Evolutionary conservation across 2,113 vertebrate species (phyloP), one percentile per base, ranked within the genome.

Genomic region (Pantherophis guttatus): DNA sequence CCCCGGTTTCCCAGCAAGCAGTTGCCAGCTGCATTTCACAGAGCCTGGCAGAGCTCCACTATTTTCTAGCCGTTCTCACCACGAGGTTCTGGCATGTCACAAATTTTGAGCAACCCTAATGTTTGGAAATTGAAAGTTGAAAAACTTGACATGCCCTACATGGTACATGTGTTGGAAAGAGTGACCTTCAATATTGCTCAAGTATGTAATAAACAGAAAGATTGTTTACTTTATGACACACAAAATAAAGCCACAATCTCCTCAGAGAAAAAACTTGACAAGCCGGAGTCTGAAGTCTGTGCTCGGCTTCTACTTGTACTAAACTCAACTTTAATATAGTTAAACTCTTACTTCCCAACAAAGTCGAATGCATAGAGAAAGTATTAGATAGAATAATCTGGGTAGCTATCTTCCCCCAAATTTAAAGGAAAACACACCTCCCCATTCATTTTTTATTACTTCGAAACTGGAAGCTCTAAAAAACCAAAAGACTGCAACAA

Each of bases 401-500:
- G 33, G 17, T 81, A 44, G 33, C 17, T 19, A 21, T 21, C 23
- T 23, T 9, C 11, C 29, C 65, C 50, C 19, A 50, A 12, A 85
- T 13, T 26, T 50, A 86, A 86, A 17, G 54, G 15, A 88, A 53
- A 88, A 50, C 50, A 29, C 10, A n/a, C 8, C 6, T 75, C 52
- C 50, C 3, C n/a, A 8, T 5, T 65, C 21, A 55, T 48, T n/a
- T n/a, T 26, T 11, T 12, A 2, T 65, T 24, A 48, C 12, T 86
- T 86, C 75, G 33, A 17, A 59, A 54, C n/a, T 70, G 24, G 10
- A 53, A 92, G 48, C 1, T 5, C 7, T 52, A 58, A 90, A 2
- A 86, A 44, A 48, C 15, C 7, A 62, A 0, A 92, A 90, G n/a
- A 13, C 3, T 8, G 21, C 0, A 0, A 48, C 8, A 86, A 0